Evolutionary conservation across 2,113 vertebrate genomes (phyloP).

Genomic region (Lichenostomus cassidix): DNA sequence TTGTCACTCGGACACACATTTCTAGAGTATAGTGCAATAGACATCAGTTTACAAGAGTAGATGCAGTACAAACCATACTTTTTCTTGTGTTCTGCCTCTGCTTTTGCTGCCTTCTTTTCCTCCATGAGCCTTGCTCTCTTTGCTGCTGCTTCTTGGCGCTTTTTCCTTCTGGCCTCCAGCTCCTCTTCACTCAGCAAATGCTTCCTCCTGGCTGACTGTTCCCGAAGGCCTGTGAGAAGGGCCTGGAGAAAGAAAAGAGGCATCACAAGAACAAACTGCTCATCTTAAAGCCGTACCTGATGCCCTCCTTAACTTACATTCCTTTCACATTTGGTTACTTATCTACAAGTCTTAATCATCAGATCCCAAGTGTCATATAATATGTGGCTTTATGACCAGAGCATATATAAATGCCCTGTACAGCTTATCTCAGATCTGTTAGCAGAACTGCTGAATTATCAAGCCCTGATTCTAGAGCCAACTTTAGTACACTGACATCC

Average conservation of each 20-base stretch:
- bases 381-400: background rate
- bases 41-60: background rate
- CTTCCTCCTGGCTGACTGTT: constrained; percentile 72
- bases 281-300: background rate
- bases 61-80: constrained; percentile 72
- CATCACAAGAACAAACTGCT: background rate
- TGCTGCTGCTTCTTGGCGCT: constrained; percentile 78
- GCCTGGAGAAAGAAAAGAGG: constrained; percentile 61
- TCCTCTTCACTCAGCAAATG: constrained; percentile 78
- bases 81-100: constrained; percentile 81
- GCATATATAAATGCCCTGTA: background rate
- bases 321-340: background rate
- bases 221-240: constrained; percentile 62
- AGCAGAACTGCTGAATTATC: background rate
- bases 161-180: constrained; percentile 76
- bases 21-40: background rate
- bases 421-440: background rate
- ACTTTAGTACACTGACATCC: background rate
- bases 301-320: background rate
- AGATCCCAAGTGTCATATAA: background rate
- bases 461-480: background rate
- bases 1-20: background rate
- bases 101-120: constrained; percentile 74
- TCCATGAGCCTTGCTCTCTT: constrained; percentile 82
- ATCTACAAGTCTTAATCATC: background rate